Evolutionary conservation across 2,797 vertebrate species (phyloP).

Genomic region (Macropodus opercularis): DNA sequence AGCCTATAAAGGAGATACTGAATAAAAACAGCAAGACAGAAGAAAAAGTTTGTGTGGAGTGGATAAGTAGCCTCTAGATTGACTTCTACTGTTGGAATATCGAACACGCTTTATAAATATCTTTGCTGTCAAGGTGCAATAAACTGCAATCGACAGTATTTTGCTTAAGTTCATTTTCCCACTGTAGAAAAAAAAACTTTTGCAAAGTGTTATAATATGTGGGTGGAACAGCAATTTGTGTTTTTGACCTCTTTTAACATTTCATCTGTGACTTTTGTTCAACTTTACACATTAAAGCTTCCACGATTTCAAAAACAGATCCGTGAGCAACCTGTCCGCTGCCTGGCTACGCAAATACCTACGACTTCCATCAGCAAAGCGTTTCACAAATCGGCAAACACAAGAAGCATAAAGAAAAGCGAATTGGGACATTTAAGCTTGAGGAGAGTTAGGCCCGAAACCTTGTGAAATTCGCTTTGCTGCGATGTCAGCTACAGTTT

Average conservation of each 20-base stretch:
- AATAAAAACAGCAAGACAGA: slow-evolving; percentile 33
- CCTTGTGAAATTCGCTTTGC: background rate
- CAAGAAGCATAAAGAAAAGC: background rate
- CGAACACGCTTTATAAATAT: slow-evolving; percentile 34
- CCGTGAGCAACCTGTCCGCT: background rate
- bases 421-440: background rate
- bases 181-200: slow-evolving; percentile 6
- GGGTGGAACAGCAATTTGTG: slow-evolving; percentile 47
- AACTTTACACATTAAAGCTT: slow-evolving; percentile 8
- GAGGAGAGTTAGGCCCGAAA: background rate
- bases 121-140: slow-evolving; percentile 16
- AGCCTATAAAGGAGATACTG: slow-evolving; percentile 43
- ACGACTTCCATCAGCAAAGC: background rate
- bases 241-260: slow-evolving; percentile 41
- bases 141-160: slow-evolving; percentile 3
- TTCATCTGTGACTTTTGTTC: slow-evolving; percentile 21
- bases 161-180: slow-evolving; percentile 20
- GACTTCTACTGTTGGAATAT: slow-evolving; percentile 41
- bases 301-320: slow-evolving; percentile 6
- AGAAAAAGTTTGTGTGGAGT: slow-evolving; percentile 22
- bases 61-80: slow-evolving; percentile 33
- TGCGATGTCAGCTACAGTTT: background rate
- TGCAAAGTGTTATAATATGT: slow-evolving; percentile 35
- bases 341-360: background rate
- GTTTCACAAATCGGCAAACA: background rate